phyloP scores from a whole-genome alignment of 2,113 vertebrate genomes.

The Ellobius talpinus region DNA sequence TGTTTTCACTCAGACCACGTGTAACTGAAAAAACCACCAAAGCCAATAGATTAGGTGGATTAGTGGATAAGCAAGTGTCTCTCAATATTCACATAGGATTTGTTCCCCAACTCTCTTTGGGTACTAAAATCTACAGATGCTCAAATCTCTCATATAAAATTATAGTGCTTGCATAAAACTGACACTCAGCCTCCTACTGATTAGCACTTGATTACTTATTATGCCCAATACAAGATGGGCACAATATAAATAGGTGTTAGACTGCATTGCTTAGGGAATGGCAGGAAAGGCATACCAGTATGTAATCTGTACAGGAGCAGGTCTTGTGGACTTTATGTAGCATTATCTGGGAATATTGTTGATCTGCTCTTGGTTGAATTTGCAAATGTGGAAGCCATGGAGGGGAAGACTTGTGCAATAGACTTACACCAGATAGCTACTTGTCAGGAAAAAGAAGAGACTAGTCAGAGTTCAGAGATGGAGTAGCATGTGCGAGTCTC shows the following conservation, averaged over 20 bases:
- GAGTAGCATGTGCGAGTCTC: neutral
- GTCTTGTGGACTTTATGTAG: neutral
- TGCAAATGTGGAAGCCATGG: neutral
- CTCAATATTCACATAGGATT: neutral
- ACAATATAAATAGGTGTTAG: neutral
- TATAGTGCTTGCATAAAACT: neutral
- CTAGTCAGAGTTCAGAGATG: neutral
- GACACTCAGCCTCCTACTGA: neutral
- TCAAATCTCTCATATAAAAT: neutral
- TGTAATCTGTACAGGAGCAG: neutral
- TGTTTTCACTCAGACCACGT: neutral
- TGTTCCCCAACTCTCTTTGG: neutral
- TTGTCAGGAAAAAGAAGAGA: neutral
- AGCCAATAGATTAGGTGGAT: neutral
- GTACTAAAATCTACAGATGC: neutral
- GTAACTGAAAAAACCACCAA: neutral
- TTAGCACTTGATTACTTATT: neutral
- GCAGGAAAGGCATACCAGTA: neutral
- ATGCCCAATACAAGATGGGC: neutral
- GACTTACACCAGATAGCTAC: neutral
- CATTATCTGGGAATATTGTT: neutral
- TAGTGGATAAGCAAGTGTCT: neutral
- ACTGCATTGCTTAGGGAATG: neutral
- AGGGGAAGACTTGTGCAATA: neutral
- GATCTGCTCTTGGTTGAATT: neutral